Conservation (phyloP, 2,113 vertebrate species). For the Solenodon paradoxus region DNA sequence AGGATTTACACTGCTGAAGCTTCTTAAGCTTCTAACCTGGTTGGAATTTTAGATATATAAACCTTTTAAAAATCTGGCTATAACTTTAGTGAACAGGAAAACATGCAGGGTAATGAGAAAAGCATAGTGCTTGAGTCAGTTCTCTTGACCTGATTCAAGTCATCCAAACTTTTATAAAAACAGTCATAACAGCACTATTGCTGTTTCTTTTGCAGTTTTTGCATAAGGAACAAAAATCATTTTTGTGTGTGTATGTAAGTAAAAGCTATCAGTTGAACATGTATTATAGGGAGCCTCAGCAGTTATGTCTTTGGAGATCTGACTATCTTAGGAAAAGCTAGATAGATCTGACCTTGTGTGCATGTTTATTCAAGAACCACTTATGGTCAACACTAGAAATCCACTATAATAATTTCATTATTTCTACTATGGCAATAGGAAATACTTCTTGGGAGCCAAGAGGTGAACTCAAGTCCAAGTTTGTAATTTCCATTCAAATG, state of each 20-base stretch:
- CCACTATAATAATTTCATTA: not conserved
- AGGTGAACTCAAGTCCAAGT: not conserved
- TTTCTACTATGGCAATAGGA: not conserved
- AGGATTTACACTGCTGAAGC: not conserved
- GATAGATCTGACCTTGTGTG: not conserved
- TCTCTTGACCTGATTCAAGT: not conserved
- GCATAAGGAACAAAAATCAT: not conserved
- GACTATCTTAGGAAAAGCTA: not conserved
- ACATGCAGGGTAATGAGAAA: not conserved
- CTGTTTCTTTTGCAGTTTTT: not conserved
- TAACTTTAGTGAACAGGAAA: not conserved
- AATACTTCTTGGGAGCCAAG: not conserved
- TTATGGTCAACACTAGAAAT: not conserved
- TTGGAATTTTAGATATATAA: not conserved
- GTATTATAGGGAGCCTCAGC: not conserved
- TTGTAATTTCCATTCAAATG: constrained; percentile 33
- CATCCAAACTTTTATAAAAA: not conserved
- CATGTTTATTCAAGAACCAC: not conserved
- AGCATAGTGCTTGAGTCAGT: not conserved
- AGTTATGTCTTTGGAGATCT: not conserved
- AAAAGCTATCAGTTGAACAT: not conserved
- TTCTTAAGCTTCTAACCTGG: not conserved
- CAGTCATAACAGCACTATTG: not conserved
- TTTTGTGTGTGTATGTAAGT: not conserved
- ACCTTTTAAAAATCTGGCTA: not conserved